These are phyloP conservation scores for Acanthoscelides obtectus DNA, from an alignment of 2,888 invertebrate genomes.

Conservation along the genomic window DNA sequence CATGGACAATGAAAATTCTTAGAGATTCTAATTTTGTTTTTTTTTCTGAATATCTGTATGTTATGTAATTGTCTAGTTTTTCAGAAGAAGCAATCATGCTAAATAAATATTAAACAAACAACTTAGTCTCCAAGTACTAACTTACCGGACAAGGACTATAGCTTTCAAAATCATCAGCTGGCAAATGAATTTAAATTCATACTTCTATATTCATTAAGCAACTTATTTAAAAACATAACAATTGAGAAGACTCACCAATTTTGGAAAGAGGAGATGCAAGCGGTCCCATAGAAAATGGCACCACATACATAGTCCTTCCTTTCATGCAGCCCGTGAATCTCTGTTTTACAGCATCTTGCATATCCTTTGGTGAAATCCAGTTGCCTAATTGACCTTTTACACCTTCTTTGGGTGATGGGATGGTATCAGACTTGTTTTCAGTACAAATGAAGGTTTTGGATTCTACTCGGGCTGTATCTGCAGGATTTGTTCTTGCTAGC, in stretches of 20 bases:
- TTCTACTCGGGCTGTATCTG: slow-evolving; percentile 97
- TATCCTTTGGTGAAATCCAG: slow-evolving; percentile 83
- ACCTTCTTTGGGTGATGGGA: slow-evolving; percentile 74
- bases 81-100: no score
- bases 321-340: slow-evolving; percentile 89
- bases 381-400: slow-evolving; percentile 86
- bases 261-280: slow-evolving; percentile 92
- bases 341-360: slow-evolving; percentile 74
- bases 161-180: no score
- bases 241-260: slow-evolving; percentile 58
- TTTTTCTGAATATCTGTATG: no score
- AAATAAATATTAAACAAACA: no score
- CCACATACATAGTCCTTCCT: slow-evolving; percentile 96
- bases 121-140: no score
- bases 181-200: not conserved
- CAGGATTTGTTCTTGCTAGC: slow-evolving; percentile 93
- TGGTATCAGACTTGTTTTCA: slow-evolving; percentile 70
- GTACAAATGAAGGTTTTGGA: slow-evolving; percentile 94
- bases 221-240: no score
- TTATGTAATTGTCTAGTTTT: no score
- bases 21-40: no score
- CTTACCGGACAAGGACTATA: no score
- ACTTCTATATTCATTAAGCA: no score
- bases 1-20: no score
- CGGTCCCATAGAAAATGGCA: slow-evolving; percentile 99